Evolutionary conservation across 2,113 vertebrate genomes (phyloP).

Genomic region (Lucifuga dentata): DNA sequence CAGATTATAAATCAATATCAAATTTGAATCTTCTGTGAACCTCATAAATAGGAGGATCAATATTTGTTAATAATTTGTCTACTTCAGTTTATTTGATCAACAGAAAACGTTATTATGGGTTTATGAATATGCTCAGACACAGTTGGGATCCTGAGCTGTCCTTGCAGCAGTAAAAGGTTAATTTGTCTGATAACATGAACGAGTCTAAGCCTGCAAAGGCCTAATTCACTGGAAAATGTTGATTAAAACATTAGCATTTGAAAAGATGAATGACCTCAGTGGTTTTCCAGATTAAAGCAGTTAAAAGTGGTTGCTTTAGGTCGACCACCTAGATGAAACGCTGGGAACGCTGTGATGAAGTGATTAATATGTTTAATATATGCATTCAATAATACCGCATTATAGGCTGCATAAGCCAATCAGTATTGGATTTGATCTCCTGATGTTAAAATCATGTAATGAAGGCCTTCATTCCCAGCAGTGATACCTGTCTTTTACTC

Average conservation of each 20-base stretch:
- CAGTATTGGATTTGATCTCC: conserved; percentile 17
- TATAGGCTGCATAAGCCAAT: conserved; percentile 11
- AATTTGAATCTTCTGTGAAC: conserved; percentile 10
- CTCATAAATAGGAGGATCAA: conserved; percentile 14
- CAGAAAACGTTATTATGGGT: too few relatives aligned
- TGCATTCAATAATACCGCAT: not conserved
- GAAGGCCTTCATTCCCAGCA: not conserved
- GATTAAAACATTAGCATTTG: conserved; percentile 80
- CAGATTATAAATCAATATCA: not conserved
- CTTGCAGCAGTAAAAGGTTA: conserved; percentile 70
- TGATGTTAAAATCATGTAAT: conserved; percentile 25
- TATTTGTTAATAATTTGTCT: too few relatives aligned
- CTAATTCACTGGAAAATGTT: conserved; percentile 66
- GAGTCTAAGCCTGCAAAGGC: conserved; percentile 48
- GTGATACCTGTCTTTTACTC: conserved; percentile 31
- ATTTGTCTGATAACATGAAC: conserved; percentile 68
- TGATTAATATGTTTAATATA: conserved; percentile 46
- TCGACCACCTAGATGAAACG: conserved; percentile 49
- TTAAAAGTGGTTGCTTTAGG: conserved; percentile 68
- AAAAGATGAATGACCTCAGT: conserved; percentile 75
- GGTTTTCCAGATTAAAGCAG: conserved; percentile 71
- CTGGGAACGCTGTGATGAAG: conserved; percentile 30
- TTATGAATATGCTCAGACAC: conserved; percentile 1
- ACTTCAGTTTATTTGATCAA: too few relatives aligned
- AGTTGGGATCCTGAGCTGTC: conserved; percentile 34